Percentiles rank a stretch among this genome's conserved stretches.
Evolutionary conservation across 2,888 invertebrate species (phyloP).

Genomic region (Criorhina ranunculi): DNA sequence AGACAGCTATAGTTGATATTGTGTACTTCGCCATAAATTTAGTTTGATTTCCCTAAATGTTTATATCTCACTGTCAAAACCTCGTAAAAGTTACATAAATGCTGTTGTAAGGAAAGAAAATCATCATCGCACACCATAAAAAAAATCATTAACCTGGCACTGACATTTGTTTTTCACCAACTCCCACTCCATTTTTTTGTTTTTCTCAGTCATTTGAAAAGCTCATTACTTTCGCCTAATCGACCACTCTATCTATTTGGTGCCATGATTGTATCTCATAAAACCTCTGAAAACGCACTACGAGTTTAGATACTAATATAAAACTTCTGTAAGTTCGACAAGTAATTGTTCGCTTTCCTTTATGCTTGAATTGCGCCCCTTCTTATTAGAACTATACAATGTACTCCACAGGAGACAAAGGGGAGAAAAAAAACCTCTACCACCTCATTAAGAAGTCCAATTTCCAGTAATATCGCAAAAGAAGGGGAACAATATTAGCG

Average conservation of each 20-base stretch:
- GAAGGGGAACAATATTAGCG: constrained; percentile 61
- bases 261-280: too few relatives aligned
- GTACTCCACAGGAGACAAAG: constrained; percentile 4
- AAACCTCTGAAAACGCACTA: too few relatives aligned
- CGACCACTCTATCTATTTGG: too few relatives aligned
- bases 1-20: too few relatives aligned
- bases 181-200: not conserved
- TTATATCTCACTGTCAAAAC: not conserved
- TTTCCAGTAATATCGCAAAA: constrained; percentile 66
- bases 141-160: not conserved
- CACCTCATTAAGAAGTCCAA: constrained; percentile 75
- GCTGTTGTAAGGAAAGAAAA: not conserved
- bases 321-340: constrained; percentile 31
- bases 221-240: too few relatives aligned
- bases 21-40: not conserved
- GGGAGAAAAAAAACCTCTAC: constrained; percentile 46
- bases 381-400: constrained; percentile 19
- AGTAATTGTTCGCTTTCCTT: constrained; percentile 37
- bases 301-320: too few relatives aligned
- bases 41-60: not conserved
- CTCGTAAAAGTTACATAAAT: too few relatives aligned
- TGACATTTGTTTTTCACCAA: too few relatives aligned
- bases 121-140: not conserved
- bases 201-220: too few relatives aligned
- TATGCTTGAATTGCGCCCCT: constrained; percentile 61